Percentiles rank a stretch among this genome's conserved stretches.
phyloP scores from a whole-genome alignment of 2,888 invertebrate genomes.

The Drosophila multiciliata region DNA sequence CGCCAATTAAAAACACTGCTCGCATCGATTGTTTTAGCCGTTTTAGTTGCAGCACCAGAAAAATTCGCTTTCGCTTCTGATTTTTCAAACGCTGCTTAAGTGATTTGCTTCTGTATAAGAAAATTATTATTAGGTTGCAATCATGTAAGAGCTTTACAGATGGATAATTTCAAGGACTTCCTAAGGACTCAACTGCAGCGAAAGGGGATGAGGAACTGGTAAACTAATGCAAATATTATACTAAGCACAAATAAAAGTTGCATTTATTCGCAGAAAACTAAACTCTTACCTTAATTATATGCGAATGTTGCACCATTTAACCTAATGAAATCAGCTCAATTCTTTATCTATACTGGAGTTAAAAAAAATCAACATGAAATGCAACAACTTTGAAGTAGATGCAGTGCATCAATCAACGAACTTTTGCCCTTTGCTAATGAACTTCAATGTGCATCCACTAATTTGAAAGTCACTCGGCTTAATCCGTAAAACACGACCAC shows the following conservation, averaged over 20 bases:
- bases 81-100: constrained; percentile 43
- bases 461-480: constrained; percentile 78
- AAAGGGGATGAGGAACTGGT: background rate
- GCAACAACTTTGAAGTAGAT: constrained; percentile 33
- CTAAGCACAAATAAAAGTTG: background rate
- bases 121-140: constrained; percentile 8
- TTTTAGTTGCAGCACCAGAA: constrained; percentile 41
- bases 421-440: constrained; percentile 71
- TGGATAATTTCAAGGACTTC: background rate
- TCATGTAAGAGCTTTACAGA: background rate
- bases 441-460: constrained; percentile 69
- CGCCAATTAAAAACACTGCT: constrained; percentile 65
- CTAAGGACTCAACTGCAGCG: background rate
- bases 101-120: constrained; percentile 53
- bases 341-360: background rate
- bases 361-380: constrained; percentile 4
- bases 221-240: background rate
- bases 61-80: constrained; percentile 34
- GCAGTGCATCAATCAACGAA: constrained; percentile 71
- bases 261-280: background rate
- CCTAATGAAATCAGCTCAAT: constrained; percentile 6
- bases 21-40: constrained; percentile 52
- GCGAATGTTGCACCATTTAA: background rate
- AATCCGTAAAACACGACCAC: constrained; percentile 59
- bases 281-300: background rate